A percentile compares a stretch with the other conserved stretches of the same genome.
phyloP scores from a whole-genome alignment of 2,888 invertebrate genomes.

The Crocallis elinguaria region DNA sequence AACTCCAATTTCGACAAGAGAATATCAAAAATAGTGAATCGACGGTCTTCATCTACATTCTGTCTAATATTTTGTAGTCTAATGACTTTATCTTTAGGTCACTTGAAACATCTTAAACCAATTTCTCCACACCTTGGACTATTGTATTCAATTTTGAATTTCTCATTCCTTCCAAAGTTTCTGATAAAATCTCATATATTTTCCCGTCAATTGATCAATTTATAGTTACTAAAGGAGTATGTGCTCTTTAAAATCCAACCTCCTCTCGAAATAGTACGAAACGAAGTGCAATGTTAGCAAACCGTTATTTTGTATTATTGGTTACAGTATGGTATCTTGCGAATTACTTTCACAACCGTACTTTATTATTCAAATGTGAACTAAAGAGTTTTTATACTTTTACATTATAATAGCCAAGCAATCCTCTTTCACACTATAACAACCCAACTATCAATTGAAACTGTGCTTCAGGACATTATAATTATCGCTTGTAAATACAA shows the following conservation, averaged over 20 bases:
- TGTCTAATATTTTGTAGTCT: slow-evolving; percentile 77
- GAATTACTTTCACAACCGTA: slow-evolving; percentile 13
- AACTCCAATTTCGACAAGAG: slow-evolving; percentile 84
- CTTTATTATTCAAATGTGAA: not conserved
- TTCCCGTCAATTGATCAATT: slow-evolving; percentile 20
- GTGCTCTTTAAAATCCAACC: slow-evolving; percentile 1
- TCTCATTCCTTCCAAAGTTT: slow-evolving; percentile 25
- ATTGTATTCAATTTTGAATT: slow-evolving; percentile 67
- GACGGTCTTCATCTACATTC: slow-evolving; percentile 75
- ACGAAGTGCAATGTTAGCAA: not conserved
- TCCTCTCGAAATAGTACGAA: slow-evolving; percentile 12
- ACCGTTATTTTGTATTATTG: not conserved
- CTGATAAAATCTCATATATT: slow-evolving; percentile 29
- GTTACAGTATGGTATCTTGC: not conserved
- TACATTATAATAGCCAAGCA: not conserved
- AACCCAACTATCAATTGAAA: slow-evolving; percentile 25
- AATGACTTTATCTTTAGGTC: slow-evolving; percentile 72
- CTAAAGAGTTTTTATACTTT: slow-evolving; percentile 1
- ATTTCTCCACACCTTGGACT: slow-evolving; percentile 63
- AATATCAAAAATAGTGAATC: slow-evolving; percentile 84
- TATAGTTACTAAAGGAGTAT: not conserved
- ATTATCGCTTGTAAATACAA: slow-evolving; percentile 33
- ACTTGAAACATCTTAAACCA: slow-evolving; percentile 73
- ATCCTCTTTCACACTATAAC: slow-evolving; percentile 9
- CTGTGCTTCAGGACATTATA: slow-evolving; percentile 22